phyloP scores from a whole-genome alignment of 2,797 vertebrate genomes.

The Tapera naevia region DNA sequence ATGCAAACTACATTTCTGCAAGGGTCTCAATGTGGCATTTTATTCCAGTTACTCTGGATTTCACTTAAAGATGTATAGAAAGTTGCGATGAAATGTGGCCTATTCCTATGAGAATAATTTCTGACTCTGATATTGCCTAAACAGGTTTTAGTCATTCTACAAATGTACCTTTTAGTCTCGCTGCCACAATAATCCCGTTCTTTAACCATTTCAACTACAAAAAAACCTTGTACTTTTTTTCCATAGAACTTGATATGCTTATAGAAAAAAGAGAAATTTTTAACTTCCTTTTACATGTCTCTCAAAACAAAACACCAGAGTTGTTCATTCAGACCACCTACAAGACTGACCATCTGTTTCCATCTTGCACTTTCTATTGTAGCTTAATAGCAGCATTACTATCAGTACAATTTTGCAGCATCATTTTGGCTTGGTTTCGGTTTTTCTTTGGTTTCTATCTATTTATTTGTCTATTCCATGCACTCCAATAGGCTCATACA shows the following conservation, averaged over 20 bases:
- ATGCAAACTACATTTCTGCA: background rate
- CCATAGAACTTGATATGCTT: background rate
- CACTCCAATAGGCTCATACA: background rate
- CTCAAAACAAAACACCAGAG: background rate
- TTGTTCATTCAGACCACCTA: background rate
- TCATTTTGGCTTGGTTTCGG: background rate
- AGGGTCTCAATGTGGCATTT: background rate
- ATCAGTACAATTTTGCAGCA: background rate
- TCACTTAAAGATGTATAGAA: background rate
- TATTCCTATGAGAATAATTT: background rate
- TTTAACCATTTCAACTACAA: background rate
- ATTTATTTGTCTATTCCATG: background rate
- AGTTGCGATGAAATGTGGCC: background rate
- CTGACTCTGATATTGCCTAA: background rate
- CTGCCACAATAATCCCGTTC: background rate
- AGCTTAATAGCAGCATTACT: background rate
- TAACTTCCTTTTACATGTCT: background rate
- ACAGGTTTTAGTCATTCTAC: background rate
- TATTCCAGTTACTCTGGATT: background rate
- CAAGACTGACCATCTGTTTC: background rate
- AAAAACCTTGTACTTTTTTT: background rate
- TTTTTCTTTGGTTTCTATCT: background rate
- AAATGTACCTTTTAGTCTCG: background rate
- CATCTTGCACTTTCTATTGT: background rate
- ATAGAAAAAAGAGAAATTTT: background rate